Base-by-base conservation (phyloP, 2,888 invertebrate species). In the Caenorhabditis doughertyi region DNA sequence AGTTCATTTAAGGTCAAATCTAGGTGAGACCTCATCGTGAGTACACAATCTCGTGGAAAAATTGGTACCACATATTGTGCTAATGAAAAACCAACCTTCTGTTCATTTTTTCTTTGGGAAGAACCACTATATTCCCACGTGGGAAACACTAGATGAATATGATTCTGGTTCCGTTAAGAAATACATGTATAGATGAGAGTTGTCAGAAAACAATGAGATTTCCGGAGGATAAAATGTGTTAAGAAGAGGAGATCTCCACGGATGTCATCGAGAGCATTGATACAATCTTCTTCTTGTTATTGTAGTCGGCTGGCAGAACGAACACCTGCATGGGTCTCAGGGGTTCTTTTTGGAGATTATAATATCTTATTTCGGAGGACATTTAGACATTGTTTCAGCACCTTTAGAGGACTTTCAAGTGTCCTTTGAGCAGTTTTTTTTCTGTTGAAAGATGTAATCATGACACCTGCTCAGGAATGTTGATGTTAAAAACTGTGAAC, bases 201-300 rank as follows among this genome's bases (percentile, higher is more conserved):
- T 55, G 56, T 70, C 64, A 25, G 7, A 25, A 44, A 55, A 55
- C 55, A 73, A 64, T 42, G 27, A 65, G 74, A 74, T 74, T 65
- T 65, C 74, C 47, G 65, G 47, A 25, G n/a, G 74, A 74, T 74
- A 74, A 44, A 56, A 21, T n/a, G 74, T 74, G 74, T 49, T 74
- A 74, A 74, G 74, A 23, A 21, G 74, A 2, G n/a, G n/a, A 32
- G 27, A 18, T 32, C 51, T 51, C 51, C 18, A 25, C 23, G 11
- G 23, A n/a, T 64, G 65, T 32, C 65, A 56, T 16, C n/a, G n/a
- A 35, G 23, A 23, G 32, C 16, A 35, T 1, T 32, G 65, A 65
- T 65, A 65, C 65, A 23, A 65, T 51, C 60, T 51, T 3, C 21
- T 3, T 23, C 3, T 25, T 25, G 5, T 18, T 11, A 13, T 51